Base-by-base conservation (phyloP, 2,888 invertebrate species). In the Coecobrya sp. region DNA sequence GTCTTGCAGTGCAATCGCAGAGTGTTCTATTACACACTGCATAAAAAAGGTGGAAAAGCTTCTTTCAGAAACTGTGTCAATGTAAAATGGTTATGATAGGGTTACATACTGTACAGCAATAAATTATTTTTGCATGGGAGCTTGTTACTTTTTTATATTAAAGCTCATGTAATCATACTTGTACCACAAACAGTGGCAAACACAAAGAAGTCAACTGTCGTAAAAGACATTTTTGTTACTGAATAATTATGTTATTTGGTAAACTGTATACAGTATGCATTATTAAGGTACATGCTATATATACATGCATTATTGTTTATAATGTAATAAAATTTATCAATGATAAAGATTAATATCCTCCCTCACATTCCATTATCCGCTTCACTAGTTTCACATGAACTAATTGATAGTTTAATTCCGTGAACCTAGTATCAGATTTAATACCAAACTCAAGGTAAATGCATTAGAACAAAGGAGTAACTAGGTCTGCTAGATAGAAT, bases 1-100 rank as follows among this genome's bases (percentile, higher is more conserved):
- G 36, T 36, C 2, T 36, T 36, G 36, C 36, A 36, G 36, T 36
- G 36, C 7, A 36, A 36, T n/a, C n/a, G n/a, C 36, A 36, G 36
- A 36, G 7, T 36, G n/a, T n/a, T n/a, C n/a, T n/a, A n/a, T n/a
- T n/a, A n/a, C n/a, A n/a, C n/a, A 2, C 36, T 36, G 36, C 36
- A 36, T 36, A 2, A 52, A 59, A 19, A 59, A 59, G 59, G 59
- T 19, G 59, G 19, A 65, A 65, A 65, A 65, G 10, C 27, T 27
- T 27, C 27, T 65, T 27, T 62, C 19, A 68, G 68, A 85, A 85
- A 85, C 68, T 85, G 85, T 85, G 85, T 85, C 85, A 85, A 85
- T 85, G 85, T 22, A 85, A n/a, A 84, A 79, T 62, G 62, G 36
- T 65, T 65, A 65, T 27, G 65, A 65, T 65, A 65, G 65, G 27